These are phyloP conservation scores for Nebria brevicollis DNA, from an alignment of 2,888 invertebrate genomes.

Conservation along the genomic window DNA sequence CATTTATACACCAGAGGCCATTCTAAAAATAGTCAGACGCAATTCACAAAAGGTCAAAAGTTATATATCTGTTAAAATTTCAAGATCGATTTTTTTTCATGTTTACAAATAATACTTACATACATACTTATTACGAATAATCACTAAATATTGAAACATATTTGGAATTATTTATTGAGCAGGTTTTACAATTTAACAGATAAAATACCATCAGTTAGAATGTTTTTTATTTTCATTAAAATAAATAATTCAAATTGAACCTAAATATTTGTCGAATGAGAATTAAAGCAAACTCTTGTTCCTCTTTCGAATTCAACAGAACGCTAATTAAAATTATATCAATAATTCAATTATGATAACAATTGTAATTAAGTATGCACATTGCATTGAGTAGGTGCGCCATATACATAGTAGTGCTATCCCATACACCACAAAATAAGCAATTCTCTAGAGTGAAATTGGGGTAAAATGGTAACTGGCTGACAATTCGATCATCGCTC, in stretches of 20 bases:
- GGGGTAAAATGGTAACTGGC: conserved; percentile 2
- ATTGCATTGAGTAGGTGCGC: neutral
- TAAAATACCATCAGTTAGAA: neutral
- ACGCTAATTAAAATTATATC: neutral
- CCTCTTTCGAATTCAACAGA: neutral
- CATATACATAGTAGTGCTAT: neutral
- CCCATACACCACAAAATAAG: no score
- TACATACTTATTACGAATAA: no score
- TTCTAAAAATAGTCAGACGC: no score
- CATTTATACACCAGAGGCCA: no score
- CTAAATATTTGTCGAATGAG: neutral
- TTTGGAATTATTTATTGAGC: no score
- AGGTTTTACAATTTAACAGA: neutral
- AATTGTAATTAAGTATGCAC: neutral
- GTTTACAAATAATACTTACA: no score
- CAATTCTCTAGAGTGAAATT: neutral
- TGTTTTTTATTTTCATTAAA: neutral
- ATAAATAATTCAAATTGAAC: neutral
- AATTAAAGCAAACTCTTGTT: neutral
- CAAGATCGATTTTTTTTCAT: no score
- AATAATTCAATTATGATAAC: neutral
- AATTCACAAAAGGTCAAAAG: no score
- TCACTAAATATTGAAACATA: no score
- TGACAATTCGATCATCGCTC: neutral
- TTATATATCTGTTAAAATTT: no score